Percentiles rank a stretch among this genome's conserved stretches.
These are phyloP conservation scores for Aldrovandia affinis DNA, from an alignment of 2,797 vertebrate genomes.

Conservation along the genomic window DNA sequence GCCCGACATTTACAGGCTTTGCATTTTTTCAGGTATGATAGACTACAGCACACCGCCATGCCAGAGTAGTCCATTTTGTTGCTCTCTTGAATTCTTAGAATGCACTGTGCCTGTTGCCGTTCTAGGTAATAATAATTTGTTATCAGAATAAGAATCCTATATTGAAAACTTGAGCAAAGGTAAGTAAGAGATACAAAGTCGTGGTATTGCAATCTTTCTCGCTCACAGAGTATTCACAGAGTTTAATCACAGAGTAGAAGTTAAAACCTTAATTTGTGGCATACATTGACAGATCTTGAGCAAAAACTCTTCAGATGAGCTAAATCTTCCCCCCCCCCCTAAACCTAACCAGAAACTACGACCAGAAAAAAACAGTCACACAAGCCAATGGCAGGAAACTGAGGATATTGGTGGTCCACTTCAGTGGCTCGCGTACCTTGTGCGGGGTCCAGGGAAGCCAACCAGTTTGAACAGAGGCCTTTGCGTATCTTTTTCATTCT, in stretches of 20 bases:
- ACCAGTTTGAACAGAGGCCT: conserved; percentile 92
- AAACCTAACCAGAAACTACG: too few species aligned
- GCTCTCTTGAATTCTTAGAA: not conserved
- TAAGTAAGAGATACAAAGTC: not conserved
- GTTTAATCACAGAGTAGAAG: not conserved
- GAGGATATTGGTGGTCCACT: not conserved
- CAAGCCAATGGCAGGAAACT: not conserved
- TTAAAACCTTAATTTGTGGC: not conserved
- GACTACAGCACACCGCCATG: not conserved
- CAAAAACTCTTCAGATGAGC: not conserved
- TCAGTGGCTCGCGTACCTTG: conserved; percentile 66
- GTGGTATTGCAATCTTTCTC: not conserved
- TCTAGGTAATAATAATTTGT: not conserved
- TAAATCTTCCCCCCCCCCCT: too few species aligned
- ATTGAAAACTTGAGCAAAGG: not conserved
- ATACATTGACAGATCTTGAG: not conserved
- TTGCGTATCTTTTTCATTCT: conserved; percentile 77
- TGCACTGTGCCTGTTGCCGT: not conserved
- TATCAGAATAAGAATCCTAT: not conserved
- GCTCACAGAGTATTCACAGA: not conserved
- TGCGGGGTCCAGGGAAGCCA: conserved; percentile 83
- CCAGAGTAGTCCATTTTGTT: not conserved
- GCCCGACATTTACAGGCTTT: not conserved
- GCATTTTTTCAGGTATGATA: not conserved
- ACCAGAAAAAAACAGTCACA: too few species aligned